These are phyloP conservation scores for Belgica antarctica DNA, from an alignment of 2,888 invertebrate species.

Conservation along the genomic window DNA sequence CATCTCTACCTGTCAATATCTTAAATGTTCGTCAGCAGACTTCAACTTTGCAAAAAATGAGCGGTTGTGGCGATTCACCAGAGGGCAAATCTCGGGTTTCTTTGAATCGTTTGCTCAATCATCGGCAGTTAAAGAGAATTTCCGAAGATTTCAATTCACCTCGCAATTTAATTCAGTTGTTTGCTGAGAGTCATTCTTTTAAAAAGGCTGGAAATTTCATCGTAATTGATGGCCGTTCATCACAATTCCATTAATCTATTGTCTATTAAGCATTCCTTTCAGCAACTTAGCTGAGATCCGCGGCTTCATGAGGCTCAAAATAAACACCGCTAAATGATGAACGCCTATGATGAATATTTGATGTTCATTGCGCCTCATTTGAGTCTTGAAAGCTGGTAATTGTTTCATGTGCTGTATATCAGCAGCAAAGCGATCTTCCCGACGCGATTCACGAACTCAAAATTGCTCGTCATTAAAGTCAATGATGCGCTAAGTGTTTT, in stretches of 20 bases:
- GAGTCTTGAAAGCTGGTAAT: not conserved
- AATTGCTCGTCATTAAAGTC: constrained; percentile 43
- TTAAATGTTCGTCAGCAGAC: not conserved
- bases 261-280: constrained; percentile 41
- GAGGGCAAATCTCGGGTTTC: too few relatives aligned
- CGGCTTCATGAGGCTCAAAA: constrained; percentile 22
- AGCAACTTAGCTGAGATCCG: not conserved
- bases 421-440: not conserved
- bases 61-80: too few relatives aligned
- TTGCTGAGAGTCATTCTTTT: constrained; percentile 30
- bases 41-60: not conserved
- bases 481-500: constrained; percentile 44
- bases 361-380: constrained; percentile 9
- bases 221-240: constrained; percentile 24
- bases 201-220: constrained; percentile 14
- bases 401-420: not conserved
- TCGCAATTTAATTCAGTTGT: constrained; percentile 13
- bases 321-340: constrained; percentile 44
- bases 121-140: too few relatives aligned
- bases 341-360: constrained; percentile 41
- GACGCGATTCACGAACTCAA: not conserved
- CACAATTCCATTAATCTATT: constrained; percentile 6
- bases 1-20: constrained; percentile 19
- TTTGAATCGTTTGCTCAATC: too few relatives aligned
- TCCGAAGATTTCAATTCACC: not conserved